Evolutionary conservation across 2,113 vertebrate species (phyloP).

Genomic region (Apaloderma vittatum): DNA sequence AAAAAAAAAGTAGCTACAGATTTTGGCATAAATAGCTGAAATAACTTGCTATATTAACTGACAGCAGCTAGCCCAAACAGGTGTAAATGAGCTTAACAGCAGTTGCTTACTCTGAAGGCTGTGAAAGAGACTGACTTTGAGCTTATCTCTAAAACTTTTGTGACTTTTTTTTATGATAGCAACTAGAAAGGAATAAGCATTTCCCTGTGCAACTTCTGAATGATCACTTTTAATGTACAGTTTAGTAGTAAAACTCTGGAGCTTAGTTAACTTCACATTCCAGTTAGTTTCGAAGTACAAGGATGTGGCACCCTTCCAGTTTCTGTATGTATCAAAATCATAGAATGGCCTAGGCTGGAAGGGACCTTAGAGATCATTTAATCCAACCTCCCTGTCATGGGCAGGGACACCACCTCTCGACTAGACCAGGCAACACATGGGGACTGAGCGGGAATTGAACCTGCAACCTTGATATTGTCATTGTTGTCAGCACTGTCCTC

Average conservation of each 20-base stretch:
- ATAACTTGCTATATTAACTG: not conserved
- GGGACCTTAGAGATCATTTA: too few relatives aligned
- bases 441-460: too few relatives aligned
- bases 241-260: not conserved
- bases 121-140: not conserved
- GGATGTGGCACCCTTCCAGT: not conserved
- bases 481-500: too few relatives aligned
- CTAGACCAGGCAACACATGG: too few relatives aligned
- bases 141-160: not conserved
- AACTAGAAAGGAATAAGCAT: not conserved
- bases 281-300: not conserved
- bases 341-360: too few relatives aligned
- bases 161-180: not conserved
- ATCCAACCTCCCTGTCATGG: too few relatives aligned
- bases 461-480: too few relatives aligned
- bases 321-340: too few relatives aligned
- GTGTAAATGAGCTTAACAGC: not conserved
- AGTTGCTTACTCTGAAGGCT: not conserved
- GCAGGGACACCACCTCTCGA: too few relatives aligned
- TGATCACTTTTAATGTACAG: not conserved
- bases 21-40: not conserved
- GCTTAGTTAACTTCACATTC: not conserved
- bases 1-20: not conserved
- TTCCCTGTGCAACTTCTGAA: not conserved
- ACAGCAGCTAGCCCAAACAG: not conserved